Conservation (phyloP, 1,140 invertebrate genomes). For the Pogonus chalceus region DNA sequence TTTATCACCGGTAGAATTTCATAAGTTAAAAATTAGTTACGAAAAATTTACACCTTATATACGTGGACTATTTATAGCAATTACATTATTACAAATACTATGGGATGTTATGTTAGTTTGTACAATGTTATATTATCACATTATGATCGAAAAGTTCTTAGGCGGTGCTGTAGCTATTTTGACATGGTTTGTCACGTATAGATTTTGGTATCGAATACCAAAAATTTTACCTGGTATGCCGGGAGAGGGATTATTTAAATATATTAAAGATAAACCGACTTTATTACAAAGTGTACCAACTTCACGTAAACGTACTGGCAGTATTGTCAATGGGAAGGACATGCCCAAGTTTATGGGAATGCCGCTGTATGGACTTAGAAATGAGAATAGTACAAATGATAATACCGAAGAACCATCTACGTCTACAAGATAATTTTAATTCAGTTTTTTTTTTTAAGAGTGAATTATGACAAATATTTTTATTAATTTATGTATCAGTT, state of each 20-base stretch:
- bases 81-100: slow-evolving; percentile 69
- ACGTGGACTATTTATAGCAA: slow-evolving; percentile 62
- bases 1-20: slow-evolving; percentile 57
- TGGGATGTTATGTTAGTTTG: slow-evolving; percentile 91
- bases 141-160: slow-evolving; percentile 88
- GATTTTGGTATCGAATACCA: slow-evolving; percentile 61
- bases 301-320: slow-evolving; percentile 23
- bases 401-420: not conserved
- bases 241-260: slow-evolving; percentile 71
- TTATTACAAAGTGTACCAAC: not conserved
- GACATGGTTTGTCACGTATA: slow-evolving; percentile 88
- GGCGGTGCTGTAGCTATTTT: slow-evolving; percentile 76
- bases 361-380: slow-evolving; percentile 45
- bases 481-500: not conserved
- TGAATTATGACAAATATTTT: no score
- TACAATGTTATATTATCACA: slow-evolving; percentile 92
- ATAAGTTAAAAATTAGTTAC: slow-evolving; percentile 59
- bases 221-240: slow-evolving; percentile 55
- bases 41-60: slow-evolving; percentile 73
- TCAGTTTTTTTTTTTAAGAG: not conserved
- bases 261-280: slow-evolving; percentile 47
- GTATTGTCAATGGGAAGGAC: slow-evolving; percentile 39
- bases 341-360: slow-evolving; percentile 66
- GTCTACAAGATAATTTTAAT: not conserved
- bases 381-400: not conserved